Conservation (phyloP, 1,140 invertebrate species). For the Leguminivora glycinivorella region DNA sequence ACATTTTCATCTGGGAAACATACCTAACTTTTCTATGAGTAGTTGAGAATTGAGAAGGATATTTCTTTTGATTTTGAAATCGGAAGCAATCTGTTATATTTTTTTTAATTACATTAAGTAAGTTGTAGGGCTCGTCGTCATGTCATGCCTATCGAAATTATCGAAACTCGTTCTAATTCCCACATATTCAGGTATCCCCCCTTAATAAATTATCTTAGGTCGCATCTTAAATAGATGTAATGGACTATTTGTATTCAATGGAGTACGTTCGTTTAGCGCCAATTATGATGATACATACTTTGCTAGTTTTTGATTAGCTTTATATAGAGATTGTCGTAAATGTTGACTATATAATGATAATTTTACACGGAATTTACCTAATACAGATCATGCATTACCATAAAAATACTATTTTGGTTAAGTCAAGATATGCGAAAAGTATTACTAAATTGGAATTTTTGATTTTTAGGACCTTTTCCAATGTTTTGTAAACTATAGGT, state of each 20-base stretch:
- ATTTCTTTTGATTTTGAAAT: too few relatives aligned
- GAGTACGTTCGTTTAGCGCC: slow-evolving; percentile 17
- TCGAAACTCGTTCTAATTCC: slow-evolving; percentile 9
- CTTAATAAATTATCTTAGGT: slow-evolving; percentile 6
- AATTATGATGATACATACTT: slow-evolving; percentile 17
- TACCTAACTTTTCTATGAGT: too few relatives aligned
- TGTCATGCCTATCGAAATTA: not conserved
- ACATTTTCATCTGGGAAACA: too few relatives aligned
- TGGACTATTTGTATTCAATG: slow-evolving; percentile 12
- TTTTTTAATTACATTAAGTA: too few relatives aligned
- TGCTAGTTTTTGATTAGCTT: not conserved
- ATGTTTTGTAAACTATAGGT: too few relatives aligned
- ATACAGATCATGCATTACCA: too few relatives aligned
- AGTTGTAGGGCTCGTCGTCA: slow-evolving; percentile 6
- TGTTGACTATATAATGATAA: not conserved
- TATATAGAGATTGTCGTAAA: not conserved
- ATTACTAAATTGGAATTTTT: too few relatives aligned
- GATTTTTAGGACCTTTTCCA: too few relatives aligned
- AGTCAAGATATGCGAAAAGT: too few relatives aligned
- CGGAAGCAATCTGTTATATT: not conserved
- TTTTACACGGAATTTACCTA: too few relatives aligned
- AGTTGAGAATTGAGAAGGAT: too few relatives aligned
- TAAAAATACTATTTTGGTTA: too few relatives aligned
- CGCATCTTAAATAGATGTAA: slow-evolving; percentile 18
- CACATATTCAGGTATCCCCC: slow-evolving; percentile 17